Percentiles rank a stretch among this genome's conserved stretches.
Conservation (phyloP, 1,140 invertebrate species). For the Drosophila mojavensis region DNA sequence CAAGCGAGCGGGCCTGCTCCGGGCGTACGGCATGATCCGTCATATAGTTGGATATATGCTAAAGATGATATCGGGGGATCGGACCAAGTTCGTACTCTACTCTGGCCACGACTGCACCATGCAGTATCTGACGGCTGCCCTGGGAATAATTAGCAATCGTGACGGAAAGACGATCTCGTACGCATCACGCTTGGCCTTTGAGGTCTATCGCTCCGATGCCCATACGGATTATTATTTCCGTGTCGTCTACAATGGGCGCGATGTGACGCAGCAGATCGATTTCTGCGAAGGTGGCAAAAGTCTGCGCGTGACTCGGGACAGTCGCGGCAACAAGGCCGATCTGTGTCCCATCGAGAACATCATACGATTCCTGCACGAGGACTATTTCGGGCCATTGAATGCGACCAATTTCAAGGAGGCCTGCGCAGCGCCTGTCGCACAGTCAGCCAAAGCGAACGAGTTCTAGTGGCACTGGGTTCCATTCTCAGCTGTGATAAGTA, state of each 20-base stretch:
- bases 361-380: conserved; percentile 92
- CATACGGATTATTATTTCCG: conserved; percentile 89
- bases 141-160: conserved; percentile 87
- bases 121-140: conserved; percentile 91
- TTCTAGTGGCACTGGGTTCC: conserved; percentile 46
- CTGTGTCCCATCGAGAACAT: conserved; percentile 94
- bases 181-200: conserved; percentile 93
- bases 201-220: conserved; percentile 88
- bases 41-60: conserved; percentile 92
- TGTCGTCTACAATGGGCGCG: conserved; percentile 93
- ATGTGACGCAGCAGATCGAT: conserved; percentile 91
- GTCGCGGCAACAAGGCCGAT: conserved; percentile 85
- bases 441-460: conserved; percentile 80
- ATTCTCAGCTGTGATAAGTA: conserved; percentile 67
- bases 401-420: conserved; percentile 94
- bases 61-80: conserved; percentile 90
- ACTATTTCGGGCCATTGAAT: conserved; percentile 92
- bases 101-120: conserved; percentile 96
- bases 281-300: conserved; percentile 90
- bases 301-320: conserved; percentile 83
- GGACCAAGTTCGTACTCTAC: conserved; percentile 93
- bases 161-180: conserved; percentile 87
- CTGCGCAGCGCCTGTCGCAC: conserved; percentile 84
- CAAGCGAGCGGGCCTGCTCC: conserved; percentile 88
- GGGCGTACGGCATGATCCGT: conserved; percentile 90